Base-by-base conservation (phyloP, 2,888 invertebrate species). In the Brassicogethes aeneus region DNA sequence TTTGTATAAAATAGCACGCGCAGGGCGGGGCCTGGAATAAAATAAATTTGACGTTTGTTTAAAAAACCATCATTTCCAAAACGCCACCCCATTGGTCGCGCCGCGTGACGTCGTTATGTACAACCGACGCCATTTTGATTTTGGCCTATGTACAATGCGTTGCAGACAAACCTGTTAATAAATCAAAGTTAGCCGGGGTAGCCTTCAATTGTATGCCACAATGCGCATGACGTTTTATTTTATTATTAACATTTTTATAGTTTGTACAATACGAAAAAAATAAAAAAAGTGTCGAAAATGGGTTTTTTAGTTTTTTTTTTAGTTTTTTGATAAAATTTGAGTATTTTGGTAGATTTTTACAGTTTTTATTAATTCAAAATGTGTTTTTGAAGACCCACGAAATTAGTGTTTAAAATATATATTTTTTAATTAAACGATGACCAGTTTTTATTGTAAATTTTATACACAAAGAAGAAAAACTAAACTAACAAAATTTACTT, bases 51-150 rank as follows among this genome's bases (percentile, higher is more conserved):
- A 29, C 33, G n/a, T 43, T 45, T 46, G 47, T 49, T 51, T 43
- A 46, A 51, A 51, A 49, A 51, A 32, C 32, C 3, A 10, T 23
- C 10, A 10, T 23, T 7, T n/a, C n/a, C n/a, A n/a, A 10, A 23
- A 5, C 23, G 10, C 5, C 23, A 23, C 5, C 23, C 5, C 12
- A 32, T 12, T 10, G 32, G 10, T 13, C 14, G 3, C 32, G 12
- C 12, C 14, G 32, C 12, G 47, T 54, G 47, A 53, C 53, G 53
- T 56, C 47, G 48, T 44, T 31, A 45, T 51, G 49, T 42, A 51
- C 50, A 50, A 44, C 46, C 41, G 52, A 50, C 52, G 52, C 52
- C 52, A 52, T 52, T 50, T 52, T 52, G 52, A 44, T 46, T 47
- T 49, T 50, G 40, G 46, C 44, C 46, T 47, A 51, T 48, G 46